These are phyloP conservation scores for Periphyllus acericola DNA, from an alignment of 2,888 invertebrate species.

Conservation along the genomic window DNA sequence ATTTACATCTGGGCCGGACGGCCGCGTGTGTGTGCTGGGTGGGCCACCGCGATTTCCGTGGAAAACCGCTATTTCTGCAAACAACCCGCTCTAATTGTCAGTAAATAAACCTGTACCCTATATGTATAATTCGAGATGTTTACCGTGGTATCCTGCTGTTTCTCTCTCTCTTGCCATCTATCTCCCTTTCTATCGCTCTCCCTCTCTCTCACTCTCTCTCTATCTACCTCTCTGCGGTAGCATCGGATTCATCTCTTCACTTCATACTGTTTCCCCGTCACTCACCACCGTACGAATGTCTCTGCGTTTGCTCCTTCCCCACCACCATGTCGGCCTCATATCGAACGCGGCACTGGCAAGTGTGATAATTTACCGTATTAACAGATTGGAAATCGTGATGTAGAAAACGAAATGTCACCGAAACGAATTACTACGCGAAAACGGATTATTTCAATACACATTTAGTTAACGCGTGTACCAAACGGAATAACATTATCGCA, in stretches of 20 bases:
- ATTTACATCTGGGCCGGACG: not conserved
- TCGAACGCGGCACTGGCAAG: not conserved
- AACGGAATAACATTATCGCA: no score
- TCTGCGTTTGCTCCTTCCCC: not conserved
- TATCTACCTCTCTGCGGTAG: no score
- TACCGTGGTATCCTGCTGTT: not conserved
- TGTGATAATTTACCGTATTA: not conserved
- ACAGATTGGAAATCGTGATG: not conserved
- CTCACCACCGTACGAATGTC: not conserved
- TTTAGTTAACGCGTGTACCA: no score
- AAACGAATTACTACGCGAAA: not conserved
- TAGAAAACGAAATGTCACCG: not conserved
- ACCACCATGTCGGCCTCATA: not conserved
- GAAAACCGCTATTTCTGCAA: not conserved
- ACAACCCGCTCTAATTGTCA: conserved; percentile 52
- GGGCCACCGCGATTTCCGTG: not conserved
- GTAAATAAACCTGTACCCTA: conserved; percentile 25
- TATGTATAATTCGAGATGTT: conserved; percentile 12
- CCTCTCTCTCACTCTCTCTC: no score
- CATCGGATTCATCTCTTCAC: not conserved
- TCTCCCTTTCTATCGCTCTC: not conserved
- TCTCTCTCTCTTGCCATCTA: not conserved
- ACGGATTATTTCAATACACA: not conserved
- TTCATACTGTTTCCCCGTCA: not conserved
- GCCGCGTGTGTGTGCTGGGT: not conserved